A percentile compares a stretch with the other conserved stretches of the same genome.
Evolutionary conservation across 2,888 invertebrate species (phyloP).

Genomic region (Archaeoteleia sp.): DNA sequence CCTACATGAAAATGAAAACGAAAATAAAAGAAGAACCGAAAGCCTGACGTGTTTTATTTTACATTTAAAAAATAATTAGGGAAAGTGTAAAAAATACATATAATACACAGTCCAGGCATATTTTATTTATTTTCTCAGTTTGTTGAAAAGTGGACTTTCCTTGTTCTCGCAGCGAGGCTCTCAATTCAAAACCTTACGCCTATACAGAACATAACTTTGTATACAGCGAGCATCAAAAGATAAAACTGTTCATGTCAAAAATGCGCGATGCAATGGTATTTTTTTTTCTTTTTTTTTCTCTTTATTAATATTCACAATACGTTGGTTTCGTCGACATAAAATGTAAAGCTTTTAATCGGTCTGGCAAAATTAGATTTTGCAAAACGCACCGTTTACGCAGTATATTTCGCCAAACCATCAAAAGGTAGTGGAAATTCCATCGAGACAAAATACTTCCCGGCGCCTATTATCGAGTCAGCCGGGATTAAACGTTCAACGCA

Average conservation of each 20-base stretch:
- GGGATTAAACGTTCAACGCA: conserved; percentile 26
- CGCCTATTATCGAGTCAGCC: conserved; percentile 27
- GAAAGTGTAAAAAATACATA: no score
- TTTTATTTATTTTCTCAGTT: conserved; percentile 52
- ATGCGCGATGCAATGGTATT: no score
- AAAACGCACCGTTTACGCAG: conserved; percentile 6
- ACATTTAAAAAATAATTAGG: no score
- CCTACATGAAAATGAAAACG: no score
- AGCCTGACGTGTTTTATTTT: no score
- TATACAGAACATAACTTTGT: conserved; percentile 50
- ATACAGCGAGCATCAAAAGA: conserved; percentile 53
- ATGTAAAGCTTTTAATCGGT: conserved; percentile 4
- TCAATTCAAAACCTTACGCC: conserved; percentile 46
- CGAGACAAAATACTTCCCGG: conserved; percentile 32
- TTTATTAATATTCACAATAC: conserved; percentile 13
- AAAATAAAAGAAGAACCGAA: no score
- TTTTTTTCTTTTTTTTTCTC: no score
- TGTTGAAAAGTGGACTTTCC: conserved; percentile 52
- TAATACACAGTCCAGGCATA: conserved; percentile 51
- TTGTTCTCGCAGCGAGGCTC: conserved; percentile 49
- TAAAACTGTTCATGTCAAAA: conserved; percentile 41
- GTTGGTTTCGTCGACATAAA: not conserved
- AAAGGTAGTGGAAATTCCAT: conserved; percentile 21
- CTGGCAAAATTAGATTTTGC: conserved; percentile 23
- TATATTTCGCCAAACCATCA: not conserved